A percentile compares a stretch with the other conserved stretches of the same genome.
phyloP scores from a whole-genome alignment of 2,113 vertebrate species.

The Xenopus laevis region DNA sequence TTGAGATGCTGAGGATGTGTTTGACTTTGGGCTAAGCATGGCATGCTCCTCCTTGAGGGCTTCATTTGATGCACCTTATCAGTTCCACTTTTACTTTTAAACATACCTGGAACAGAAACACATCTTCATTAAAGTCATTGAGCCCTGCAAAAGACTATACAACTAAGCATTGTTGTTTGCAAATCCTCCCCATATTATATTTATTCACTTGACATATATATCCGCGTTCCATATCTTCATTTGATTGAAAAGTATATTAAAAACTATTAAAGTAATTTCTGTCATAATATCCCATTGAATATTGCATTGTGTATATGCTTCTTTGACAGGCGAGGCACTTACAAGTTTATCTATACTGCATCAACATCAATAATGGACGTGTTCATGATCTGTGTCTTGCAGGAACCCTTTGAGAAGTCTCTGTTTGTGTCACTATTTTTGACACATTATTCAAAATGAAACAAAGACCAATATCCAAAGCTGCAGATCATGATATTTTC shows the following conservation, averaged over 20 bases:
- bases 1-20: constrained; percentile 87
- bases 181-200: background rate
- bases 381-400: background rate
- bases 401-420: background rate
- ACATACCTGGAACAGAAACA: constrained; percentile 79
- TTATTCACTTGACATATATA: too few species aligned
- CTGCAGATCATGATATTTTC: too few species aligned
- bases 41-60: constrained; percentile 89
- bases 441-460: background rate
- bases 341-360: constrained; percentile 19
- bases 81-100: constrained; percentile 91
- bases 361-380: constrained; percentile 17
- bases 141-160: too few species aligned
- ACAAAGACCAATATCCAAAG: background rate
- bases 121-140: background rate
- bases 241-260: constrained; percentile 5
- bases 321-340: background rate
- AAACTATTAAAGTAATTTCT: too few species aligned
- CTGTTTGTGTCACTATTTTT: background rate
- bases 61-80: constrained; percentile 86
- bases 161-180: background rate
- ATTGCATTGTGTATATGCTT: background rate
- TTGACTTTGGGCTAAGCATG: constrained; percentile 88
- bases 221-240: background rate
- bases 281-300: too few species aligned